phyloP scores from a whole-genome alignment of 23 tunicate species.

The Halocynthia roretzi region DNA sequence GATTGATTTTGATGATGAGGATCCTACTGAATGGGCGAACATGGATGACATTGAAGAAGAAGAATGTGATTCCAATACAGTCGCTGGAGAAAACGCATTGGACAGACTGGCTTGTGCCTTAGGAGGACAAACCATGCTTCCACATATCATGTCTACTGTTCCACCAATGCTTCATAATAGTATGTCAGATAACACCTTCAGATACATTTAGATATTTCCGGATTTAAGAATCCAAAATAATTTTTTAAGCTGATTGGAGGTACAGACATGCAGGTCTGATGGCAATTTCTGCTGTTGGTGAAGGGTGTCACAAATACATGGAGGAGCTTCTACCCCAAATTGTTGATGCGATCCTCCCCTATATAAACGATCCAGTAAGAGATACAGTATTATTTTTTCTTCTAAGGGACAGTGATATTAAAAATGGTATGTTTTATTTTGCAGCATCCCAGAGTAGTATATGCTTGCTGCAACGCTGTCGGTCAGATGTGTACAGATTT shows the following conservation, averaged over 20 bases:
- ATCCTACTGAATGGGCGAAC: conserved; percentile 63
- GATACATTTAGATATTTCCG: neutral
- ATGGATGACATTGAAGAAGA: conserved; percentile 79
- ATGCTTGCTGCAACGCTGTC: conserved; percentile 97
- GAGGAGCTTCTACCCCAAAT: conserved; percentile 68
- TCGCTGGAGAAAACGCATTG: conserved; percentile 91
- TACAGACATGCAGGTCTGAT: conserved; percentile 90
- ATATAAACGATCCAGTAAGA: conserved; percentile 60
- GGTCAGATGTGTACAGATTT: conserved; percentile 99
- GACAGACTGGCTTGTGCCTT: conserved; percentile 96
- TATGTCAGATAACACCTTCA: conserved; percentile 5
- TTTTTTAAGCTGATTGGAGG: conserved; percentile 75
- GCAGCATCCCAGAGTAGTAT: conserved; percentile 93
- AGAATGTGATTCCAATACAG: conserved; percentile 77
- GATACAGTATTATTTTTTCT: neutral
- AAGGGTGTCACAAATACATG: conserved; percentile 91
- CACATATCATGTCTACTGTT: conserved; percentile 73
- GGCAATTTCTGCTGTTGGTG: conserved; percentile 96
- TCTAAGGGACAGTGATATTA: no score
- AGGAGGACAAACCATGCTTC: conserved; percentile 86
- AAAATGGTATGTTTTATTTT: neutral
- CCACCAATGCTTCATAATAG: conserved; percentile 82
- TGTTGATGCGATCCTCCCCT: conserved; percentile 80
- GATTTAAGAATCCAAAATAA: neutral
- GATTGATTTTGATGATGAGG: conserved; percentile 84